Evolutionary conservation across 1,140 invertebrate species (phyloP).

Genomic region (Hormaphis cornu): DNA sequence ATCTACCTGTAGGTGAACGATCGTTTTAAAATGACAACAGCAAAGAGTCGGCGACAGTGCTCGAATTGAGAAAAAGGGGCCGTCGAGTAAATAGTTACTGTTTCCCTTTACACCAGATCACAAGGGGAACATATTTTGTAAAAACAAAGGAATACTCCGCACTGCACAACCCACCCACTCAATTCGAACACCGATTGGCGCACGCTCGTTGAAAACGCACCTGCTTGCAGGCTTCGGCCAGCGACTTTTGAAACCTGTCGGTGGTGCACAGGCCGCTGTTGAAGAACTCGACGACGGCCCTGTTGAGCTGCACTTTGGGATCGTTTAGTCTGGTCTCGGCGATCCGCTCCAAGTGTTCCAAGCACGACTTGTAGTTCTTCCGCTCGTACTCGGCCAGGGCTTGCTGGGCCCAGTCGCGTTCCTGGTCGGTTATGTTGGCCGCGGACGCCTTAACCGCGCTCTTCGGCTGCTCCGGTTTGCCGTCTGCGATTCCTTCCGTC

Average conservation of each 20-base stretch:
- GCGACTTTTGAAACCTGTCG: slow-evolving; percentile 57
- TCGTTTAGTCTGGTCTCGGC: slow-evolving; percentile 51
- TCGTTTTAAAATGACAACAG: background rate
- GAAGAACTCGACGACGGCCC: slow-evolving; percentile 61
- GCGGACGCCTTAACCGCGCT: background rate
- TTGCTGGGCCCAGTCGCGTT: slow-evolving; percentile 49
- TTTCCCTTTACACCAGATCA: no score
- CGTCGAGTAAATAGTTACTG: no score
- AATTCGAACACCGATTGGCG: no score
- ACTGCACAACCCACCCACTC: no score
- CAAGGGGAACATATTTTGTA: no score
- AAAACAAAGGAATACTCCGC: no score
- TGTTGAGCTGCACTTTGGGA: slow-evolving; percentile 62
- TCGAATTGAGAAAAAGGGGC: no score
- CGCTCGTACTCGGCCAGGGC: slow-evolving; percentile 51
- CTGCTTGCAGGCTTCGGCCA: slow-evolving; percentile 51
- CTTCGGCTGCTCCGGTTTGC: background rate
- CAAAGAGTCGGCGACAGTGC: background rate
- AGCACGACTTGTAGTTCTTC: slow-evolving; percentile 48
- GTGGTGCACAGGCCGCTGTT: slow-evolving; percentile 59
- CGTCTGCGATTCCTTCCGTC: background rate
- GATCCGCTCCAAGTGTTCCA: slow-evolving; percentile 52
- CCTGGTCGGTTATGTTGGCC: slow-evolving; percentile 44
- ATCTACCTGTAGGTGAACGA: slow-evolving; percentile 41
- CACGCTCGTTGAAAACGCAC: slow-evolving; percentile 36